Evolutionary conservation across 2,888 invertebrate genomes (phyloP), one percentile per base, ranked within the genome.

Genomic region (Rhaphigaster nebulosa): DNA sequence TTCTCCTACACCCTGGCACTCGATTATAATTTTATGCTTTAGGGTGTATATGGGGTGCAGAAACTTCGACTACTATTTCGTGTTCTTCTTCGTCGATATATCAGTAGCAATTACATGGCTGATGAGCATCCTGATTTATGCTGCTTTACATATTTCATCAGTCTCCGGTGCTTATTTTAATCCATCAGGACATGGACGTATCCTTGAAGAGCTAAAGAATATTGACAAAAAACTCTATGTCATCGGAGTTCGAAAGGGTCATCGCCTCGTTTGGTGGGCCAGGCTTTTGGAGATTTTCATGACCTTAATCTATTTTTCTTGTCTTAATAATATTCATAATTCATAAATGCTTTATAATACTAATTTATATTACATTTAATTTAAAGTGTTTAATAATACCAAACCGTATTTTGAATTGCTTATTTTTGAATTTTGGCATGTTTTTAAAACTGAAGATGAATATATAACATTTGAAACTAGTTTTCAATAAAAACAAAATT

Each of bases 31-130:
- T n/a, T 6, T 8, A 10, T n/a, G 60, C 60, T 6, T n/a, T 10
- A 60, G 6, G 2, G 8, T 60, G 8, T 60, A 26, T 12, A 8
- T n/a, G 8, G 26, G 60, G 5, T 60, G 3, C 10, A 10, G 6
- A 1, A n/a, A n/a, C 26, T 26, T 60, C 4, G 0, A 10, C 0
- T n/a, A 1, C 10, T n/a, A 8, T 26, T 10, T n/a, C 3, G 10
- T 5, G 8, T 8, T n/a, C 1, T n/a, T n/a, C n/a, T 10, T 60
- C 10, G 5, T n/a, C 60, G n/a, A 60, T 0, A n/a, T 12, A 10
- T 60, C 26, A 10, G 26, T 60, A 60, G 10, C 10, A 8, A 8
- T n/a, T 8, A 60, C n/a, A n/a, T 6, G 10, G 8, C 8, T 60
- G 60, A 4, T 60, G 5, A n/a, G 1, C 60, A 12, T 60, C 26